Conservation (phyloP, 2,797 vertebrate genomes). For the Ctenopoma multispine region DNA sequence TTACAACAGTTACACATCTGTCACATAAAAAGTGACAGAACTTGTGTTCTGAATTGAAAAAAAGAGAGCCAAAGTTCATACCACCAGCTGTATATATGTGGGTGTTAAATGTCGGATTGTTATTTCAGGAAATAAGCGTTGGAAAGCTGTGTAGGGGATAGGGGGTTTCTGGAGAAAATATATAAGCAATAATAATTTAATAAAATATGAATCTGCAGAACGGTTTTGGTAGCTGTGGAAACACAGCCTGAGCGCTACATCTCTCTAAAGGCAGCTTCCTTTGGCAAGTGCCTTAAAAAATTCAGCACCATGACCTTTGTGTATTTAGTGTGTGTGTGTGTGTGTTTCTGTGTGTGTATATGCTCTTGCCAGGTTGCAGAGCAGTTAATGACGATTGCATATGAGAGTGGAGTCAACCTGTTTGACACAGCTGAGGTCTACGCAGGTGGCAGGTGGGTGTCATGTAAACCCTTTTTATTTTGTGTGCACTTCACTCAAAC, state of each 20-base stretch:
- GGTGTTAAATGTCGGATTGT: neutral
- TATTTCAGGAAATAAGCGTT: neutral
- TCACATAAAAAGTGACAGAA: neutral
- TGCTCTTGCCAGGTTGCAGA: constrained; percentile 87
- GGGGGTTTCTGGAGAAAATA: neutral
- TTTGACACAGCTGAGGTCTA: constrained; percentile 96
- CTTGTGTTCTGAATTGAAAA: neutral
- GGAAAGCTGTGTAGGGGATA: neutral
- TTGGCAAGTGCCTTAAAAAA: neutral
- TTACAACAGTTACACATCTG: neutral
- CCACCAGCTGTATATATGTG: too few species aligned
- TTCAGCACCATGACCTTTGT: constrained; percentile 7
- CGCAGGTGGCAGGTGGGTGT: constrained; percentile 83
- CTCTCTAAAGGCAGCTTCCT: neutral
- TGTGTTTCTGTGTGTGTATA: constrained; percentile 26
- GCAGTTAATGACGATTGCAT: constrained; percentile 94
- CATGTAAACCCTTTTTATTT: neutral
- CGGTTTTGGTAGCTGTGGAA: constrained; percentile 8
- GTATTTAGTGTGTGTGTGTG: constrained; percentile 13
- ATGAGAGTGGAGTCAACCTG: constrained; percentile 93
- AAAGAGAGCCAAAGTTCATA: too few species aligned
- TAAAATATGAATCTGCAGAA: constrained; percentile 20
- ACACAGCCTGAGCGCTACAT: neutral
- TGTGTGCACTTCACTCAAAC: constrained; percentile 2
- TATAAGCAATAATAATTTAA: constrained; percentile 18